Evolutionary conservation across 2,113 vertebrate genomes (phyloP), one percentile per base, ranked within the genome.

Genomic region (Pollimyrus isidori): DNA sequence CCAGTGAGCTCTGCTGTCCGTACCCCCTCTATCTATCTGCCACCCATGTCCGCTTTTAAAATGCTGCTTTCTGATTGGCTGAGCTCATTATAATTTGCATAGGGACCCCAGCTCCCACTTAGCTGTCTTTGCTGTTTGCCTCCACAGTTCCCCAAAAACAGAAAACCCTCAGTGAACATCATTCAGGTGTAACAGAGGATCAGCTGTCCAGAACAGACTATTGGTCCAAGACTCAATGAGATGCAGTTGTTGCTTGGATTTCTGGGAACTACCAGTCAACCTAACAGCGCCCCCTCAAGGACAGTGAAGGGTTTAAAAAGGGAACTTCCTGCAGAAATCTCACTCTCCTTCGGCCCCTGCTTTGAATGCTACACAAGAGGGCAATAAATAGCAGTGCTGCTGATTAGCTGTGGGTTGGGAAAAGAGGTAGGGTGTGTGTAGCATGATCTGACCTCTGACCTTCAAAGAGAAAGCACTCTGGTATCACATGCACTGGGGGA

Each of bases 121-220:
- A 91, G 62, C 87, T 90, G 1, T 92, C 88, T 90, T 73, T 90
- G n/a, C 39, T 92, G 88, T 93, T 19, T 90, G 39, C 89, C 88
- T 89, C 91, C 87, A 58, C 94, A 96, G 95, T 93, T 93, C 87
- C 92, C 94, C 90, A 92, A 94, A 90, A 95, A 95, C 83, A 90
- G 93, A 92, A 94, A 92, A 90, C 92, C 94, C 91, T 96, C 95
- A 90, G 94, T 95, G 92, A 95, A 95, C 94, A 94, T 95, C 93
- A 95, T 95, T 35, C 94, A 95, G 91, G 95, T 95, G 94, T 95
- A 95, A 95, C 91, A 89, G 90, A 5, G 23, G 10, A 9, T 9
- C 21, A 42, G 56, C 39, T 15, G 26, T 21, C 21, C 69, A 21
- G 13, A 0, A 45, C 13, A 50, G 23, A 62, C 69, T 23, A 19